Conservation (phyloP, 2,113 vertebrate genomes). For the Piprites chloris region DNA sequence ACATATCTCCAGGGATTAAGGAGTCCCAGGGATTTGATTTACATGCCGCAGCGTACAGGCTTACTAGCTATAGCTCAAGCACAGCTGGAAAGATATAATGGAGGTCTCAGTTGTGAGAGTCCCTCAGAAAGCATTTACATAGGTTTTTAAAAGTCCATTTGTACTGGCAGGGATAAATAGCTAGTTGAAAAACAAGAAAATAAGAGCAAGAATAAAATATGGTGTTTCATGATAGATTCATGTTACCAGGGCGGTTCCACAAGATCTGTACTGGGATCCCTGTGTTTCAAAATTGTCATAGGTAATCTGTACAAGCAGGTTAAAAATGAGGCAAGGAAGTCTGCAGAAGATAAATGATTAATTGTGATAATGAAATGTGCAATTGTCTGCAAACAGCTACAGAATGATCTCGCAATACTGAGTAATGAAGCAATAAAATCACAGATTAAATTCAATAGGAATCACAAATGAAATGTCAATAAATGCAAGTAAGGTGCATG, state of each 20-base stretch:
- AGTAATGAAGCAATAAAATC: background rate
- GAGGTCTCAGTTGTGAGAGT: background rate
- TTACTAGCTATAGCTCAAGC: background rate
- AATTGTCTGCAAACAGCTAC: background rate
- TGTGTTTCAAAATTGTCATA: background rate
- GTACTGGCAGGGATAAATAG: background rate
- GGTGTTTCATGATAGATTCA: background rate
- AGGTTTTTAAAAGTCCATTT: background rate
- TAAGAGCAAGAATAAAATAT: background rate
- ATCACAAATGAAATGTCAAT: constrained; percentile 8
- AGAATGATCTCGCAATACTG: background rate
- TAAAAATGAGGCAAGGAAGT: background rate
- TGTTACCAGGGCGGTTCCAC: rapidly evolving
- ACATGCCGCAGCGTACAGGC: background rate
- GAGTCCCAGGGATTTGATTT: background rate
- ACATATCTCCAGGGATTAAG: background rate
- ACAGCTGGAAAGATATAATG: background rate
- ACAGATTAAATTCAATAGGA: background rate
- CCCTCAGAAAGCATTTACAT: background rate
- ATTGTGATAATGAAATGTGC: background rate
- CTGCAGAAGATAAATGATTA: background rate
- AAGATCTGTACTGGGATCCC: background rate
- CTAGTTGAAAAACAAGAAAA: background rate
- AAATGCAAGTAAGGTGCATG: background rate
- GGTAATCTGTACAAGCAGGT: background rate